Base-by-base conservation (phyloP, 2,888 invertebrate species). In the Eupithecia insigniata region DNA sequence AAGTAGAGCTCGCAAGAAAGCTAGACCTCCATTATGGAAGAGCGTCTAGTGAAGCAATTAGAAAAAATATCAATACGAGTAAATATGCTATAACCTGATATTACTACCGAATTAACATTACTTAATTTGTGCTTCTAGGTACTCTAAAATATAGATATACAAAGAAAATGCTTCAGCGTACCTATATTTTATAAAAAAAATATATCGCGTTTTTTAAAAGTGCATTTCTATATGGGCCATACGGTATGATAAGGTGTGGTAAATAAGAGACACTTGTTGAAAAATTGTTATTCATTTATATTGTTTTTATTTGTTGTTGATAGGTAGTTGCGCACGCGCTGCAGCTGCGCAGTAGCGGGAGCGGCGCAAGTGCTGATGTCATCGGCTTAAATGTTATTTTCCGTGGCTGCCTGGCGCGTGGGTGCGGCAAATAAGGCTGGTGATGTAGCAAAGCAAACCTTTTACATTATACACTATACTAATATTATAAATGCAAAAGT, bases 361-460 rank as follows among this genome's bases (percentile, higher is more conserved):
- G 90, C 89, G 91, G 89, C 89, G 90, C 87, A 78, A 70, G 84
- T 84, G 91, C 89, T 93, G 94, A 94, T 93, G 93, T 93, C 94
- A 94, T 94, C 93, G 90, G 85, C 87, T 87, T 89, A 90, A 91
- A 92, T 91, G 92, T 90, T 92, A 91, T 92, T 91, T 91, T 92
- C 91, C 90, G 90, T 87, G 89, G 88, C 85, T 84, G 82, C 84
- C 82, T 75, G 80, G 80, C 82, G 91, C 92, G 93, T 93, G 92
- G 93, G 93, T 89, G 90, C 87, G 88, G 84, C 89, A 83, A 82
- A 79, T 83, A 79, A 84, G 84, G 92, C 82, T 81, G 83, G 78
- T 80, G 82, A 73, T 85, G 87, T 86, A 92, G 86, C 83, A 78
- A 84, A 92, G 86, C 83, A 78, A 84, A 68, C 64, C 32, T 46